phyloP scores from a whole-genome alignment of 2,113 vertebrate species.

The Sinocyclocheilus rhinocerous region DNA sequence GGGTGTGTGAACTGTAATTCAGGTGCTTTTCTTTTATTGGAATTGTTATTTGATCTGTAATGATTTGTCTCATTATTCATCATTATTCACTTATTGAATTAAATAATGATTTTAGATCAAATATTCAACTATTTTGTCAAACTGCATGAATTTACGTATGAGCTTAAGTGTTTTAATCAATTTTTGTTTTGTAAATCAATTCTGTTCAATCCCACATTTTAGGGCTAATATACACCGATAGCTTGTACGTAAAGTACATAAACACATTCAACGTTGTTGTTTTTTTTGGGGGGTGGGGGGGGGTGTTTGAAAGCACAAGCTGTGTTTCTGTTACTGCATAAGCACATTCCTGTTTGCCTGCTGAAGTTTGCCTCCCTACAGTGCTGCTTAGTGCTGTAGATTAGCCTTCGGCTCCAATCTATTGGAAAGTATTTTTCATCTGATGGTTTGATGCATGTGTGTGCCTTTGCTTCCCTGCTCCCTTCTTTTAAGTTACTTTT shows the following conservation, averaged over 20 bases:
- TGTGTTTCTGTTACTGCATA: neutral
- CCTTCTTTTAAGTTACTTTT: slow-evolving; percentile 35
- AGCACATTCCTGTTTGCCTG: slow-evolving; percentile 43
- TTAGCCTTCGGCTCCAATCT: slow-evolving; percentile 71
- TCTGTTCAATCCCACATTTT: neutral
- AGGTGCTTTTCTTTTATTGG: no score
- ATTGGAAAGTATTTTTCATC: slow-evolving; percentile 71
- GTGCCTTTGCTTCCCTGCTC: slow-evolving; percentile 51
- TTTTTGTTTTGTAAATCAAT: no score
- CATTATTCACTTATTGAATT: no score
- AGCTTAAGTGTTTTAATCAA: no score
- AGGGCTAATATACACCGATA: neutral
- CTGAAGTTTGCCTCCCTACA: slow-evolving; percentile 52
- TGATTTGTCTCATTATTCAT: no score
- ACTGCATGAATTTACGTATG: no score
- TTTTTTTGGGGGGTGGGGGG: no score
- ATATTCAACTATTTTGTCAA: no score
- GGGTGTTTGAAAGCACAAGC: neutral
- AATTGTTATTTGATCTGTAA: no score
- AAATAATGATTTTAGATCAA: no score
- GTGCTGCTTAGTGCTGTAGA: slow-evolving; percentile 64
- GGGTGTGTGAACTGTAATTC: no score
- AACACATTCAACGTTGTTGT: no score
- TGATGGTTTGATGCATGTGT: slow-evolving; percentile 66
- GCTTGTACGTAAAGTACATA: neutral